Conservation (phyloP, 1,140 invertebrate genomes). For the Drosophila tani region DNA sequence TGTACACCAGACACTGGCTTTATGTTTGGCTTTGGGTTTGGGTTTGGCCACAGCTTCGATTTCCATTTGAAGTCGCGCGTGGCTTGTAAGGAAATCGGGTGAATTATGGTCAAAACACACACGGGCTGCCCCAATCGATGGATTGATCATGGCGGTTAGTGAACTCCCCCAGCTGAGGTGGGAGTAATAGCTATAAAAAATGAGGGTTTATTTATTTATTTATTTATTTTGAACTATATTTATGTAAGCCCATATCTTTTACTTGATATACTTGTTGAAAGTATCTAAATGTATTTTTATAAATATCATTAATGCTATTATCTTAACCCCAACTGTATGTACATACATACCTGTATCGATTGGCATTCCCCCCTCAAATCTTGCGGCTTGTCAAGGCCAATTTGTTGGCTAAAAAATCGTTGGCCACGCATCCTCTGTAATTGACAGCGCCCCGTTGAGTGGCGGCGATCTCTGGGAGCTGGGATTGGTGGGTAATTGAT, state of each 20-base stretch:
- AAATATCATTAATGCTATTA: neutral
- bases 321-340: neutral
- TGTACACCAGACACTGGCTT: neutral
- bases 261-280: neutral
- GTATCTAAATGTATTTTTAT: neutral
- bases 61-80: constrained; percentile 43
- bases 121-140: constrained; percentile 26
- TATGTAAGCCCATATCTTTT: too few species aligned
- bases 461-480: constrained; percentile 11
- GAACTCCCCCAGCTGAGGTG: constrained; percentile 26
- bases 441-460: constrained; percentile 28
- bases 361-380: neutral
- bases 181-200: neutral
- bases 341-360: neutral
- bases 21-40: constrained; percentile 3
- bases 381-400: constrained; percentile 44
- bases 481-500: constrained; percentile 26
- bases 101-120: constrained; percentile 51
- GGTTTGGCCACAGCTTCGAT: constrained; percentile 26
- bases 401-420: constrained; percentile 37
- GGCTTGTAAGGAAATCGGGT: constrained; percentile 75
- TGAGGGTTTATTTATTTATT: too few species aligned
- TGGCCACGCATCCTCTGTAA: constrained; percentile 58
- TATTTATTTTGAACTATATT: too few species aligned
- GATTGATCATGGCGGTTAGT: constrained; percentile 53